phyloP scores from a whole-genome alignment of 2,888 invertebrate genomes.

The Limnephilus marmoratus region DNA sequence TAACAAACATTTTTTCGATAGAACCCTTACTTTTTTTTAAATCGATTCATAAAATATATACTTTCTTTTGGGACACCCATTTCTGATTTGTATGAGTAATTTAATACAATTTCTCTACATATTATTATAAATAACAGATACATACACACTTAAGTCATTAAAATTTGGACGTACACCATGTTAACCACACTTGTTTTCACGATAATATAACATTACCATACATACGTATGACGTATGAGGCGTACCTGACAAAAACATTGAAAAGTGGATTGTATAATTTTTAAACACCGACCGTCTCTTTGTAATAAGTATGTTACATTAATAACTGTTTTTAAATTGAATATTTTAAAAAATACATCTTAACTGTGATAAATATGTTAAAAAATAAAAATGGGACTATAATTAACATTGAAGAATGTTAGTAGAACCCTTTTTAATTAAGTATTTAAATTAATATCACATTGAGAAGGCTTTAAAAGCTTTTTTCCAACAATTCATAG shows the following conservation, averaged over 20 bases:
- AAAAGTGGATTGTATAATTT: not conserved
- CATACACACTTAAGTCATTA: not conserved
- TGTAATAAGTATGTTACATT: not conserved
- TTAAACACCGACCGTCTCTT: not conserved
- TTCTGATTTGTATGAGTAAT: not conserved
- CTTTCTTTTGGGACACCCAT: too few relatives aligned
- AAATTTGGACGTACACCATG: not conserved
- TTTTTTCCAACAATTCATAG: constrained; percentile 20
- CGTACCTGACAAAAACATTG: too few relatives aligned
- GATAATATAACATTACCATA: too few relatives aligned
- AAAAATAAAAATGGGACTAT: constrained; percentile 17
- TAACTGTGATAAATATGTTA: constrained; percentile 16
- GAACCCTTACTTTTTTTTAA: too few relatives aligned
- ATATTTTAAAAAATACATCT: not conserved
- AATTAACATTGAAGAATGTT: constrained; percentile 18
- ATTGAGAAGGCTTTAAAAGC: constrained; percentile 59
- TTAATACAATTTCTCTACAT: not conserved
- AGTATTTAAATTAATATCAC: constrained; percentile 62
- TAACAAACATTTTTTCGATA: too few relatives aligned
- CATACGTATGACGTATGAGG: too few relatives aligned
- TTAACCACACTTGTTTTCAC: not conserved
- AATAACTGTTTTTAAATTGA: constrained; percentile 17
- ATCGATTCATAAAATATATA: too few relatives aligned
- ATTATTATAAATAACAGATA: not conserved
- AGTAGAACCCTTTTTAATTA: constrained; percentile 27